These are phyloP conservation scores for Ophthalmolycus amberensis DNA, from an alignment of 2,113 vertebrate genomes.

Conservation along the genomic window DNA sequence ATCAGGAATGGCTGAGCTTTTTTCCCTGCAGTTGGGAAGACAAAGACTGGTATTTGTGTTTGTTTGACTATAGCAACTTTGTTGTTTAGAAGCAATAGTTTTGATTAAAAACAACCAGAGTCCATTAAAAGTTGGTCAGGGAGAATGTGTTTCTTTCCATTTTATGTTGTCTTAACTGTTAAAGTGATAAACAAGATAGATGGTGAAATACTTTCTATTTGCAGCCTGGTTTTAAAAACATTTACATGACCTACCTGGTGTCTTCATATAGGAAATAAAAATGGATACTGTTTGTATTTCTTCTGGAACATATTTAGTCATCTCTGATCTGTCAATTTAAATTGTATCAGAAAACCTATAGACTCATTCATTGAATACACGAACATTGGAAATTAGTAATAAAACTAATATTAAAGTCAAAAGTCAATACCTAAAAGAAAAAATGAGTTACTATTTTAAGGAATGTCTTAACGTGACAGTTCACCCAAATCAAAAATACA, in stretches of 20 bases:
- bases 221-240: not conserved
- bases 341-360: not conserved
- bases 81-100: constrained; percentile 23
- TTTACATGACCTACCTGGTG: not conserved
- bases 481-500: not conserved
- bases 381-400: not conserved
- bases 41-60: constrained; percentile 23
- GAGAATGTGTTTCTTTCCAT: not conserved
- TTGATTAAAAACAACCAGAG: constrained; percentile 51
- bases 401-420: not conserved
- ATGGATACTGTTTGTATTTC: not conserved
- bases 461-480: not conserved
- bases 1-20: not conserved
- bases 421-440: not conserved
- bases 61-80: constrained; percentile 28
- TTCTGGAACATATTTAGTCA: not conserved
- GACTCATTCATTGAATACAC: not conserved
- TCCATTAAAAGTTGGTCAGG: not conserved
- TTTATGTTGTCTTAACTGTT: not conserved
- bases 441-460: not conserved
- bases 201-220: not conserved
- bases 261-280: not conserved
- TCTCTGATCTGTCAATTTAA: not conserved
- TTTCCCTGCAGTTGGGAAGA: not conserved
- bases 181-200: not conserved